A percentile compares a stretch with the other conserved stretches of the same genome.
Evolutionary conservation across 2,888 invertebrate genomes (phyloP).

Genomic region (Laothoe populi): DNA sequence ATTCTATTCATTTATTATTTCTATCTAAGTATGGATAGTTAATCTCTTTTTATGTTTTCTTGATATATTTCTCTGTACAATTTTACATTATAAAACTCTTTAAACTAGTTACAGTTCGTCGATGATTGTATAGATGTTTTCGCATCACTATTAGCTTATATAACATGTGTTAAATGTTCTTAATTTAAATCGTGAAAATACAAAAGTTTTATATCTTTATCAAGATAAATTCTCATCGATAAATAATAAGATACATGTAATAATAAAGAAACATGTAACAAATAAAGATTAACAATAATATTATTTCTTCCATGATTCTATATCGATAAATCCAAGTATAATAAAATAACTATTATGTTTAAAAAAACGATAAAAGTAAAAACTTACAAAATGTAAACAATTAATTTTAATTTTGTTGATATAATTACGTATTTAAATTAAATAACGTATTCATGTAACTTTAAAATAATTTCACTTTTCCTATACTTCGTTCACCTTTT

Average conservation of each 20-base stretch:
- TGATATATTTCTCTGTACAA: slow-evolving; percentile 20
- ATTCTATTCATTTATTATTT: slow-evolving; percentile 12
- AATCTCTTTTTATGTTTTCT: slow-evolving; percentile 2
- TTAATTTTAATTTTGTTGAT: background rate
- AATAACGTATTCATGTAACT: background rate
- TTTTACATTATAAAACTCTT: slow-evolving; percentile 16
- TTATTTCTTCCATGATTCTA: background rate
- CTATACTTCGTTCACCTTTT: background rate
- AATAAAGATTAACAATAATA: background rate
- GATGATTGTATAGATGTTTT: slow-evolving; percentile 12
- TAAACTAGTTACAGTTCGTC: slow-evolving; percentile 21
- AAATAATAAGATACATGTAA: background rate
- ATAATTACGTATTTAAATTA: background rate
- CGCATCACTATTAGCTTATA: slow-evolving; percentile 11
- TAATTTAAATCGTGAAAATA: background rate
- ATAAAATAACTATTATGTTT: slow-evolving; percentile 4
- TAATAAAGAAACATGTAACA: slow-evolving; percentile 5
- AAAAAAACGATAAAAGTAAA: background rate
- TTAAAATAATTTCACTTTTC: background rate
- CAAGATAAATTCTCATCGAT: slow-evolving; percentile 19
- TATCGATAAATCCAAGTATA: background rate
- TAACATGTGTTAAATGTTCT: background rate
- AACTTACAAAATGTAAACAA: background rate
- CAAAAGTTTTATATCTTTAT: background rate
- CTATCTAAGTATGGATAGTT: slow-evolving; percentile 16